phyloP scores from a whole-genome alignment of 2,888 invertebrate species.

The Phania funesta region DNA sequence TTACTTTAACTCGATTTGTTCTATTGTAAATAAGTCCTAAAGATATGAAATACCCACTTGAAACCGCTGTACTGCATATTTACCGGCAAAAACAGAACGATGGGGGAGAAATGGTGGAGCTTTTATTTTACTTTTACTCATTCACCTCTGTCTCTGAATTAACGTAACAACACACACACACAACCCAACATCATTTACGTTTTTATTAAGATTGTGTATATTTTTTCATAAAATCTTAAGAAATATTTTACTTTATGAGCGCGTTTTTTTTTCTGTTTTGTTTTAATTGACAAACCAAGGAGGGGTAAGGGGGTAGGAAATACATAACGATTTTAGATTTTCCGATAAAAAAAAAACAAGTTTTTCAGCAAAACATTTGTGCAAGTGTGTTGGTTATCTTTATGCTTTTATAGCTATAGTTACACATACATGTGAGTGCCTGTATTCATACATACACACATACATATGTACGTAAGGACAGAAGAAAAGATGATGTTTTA shows the following conservation, averaged over 20 bases:
- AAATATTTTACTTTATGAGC: constrained; percentile 1
- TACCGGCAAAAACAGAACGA: background rate
- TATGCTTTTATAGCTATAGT: background rate
- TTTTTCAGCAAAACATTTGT: background rate
- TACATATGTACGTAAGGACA: background rate
- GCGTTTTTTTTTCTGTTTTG: background rate
- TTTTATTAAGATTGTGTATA: constrained; percentile 21
- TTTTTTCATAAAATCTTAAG: constrained; percentile 21
- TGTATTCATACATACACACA: background rate
- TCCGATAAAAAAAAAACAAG: background rate
- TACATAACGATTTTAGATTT: background rate
- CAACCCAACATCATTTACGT: background rate
- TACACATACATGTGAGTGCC: background rate
- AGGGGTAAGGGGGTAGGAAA: constrained; percentile 10
- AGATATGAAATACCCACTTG: background rate
- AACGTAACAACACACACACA: background rate
- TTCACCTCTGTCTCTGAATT: background rate
- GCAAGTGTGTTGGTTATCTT: background rate
- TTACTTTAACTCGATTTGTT: background rate
- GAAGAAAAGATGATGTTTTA: background rate
- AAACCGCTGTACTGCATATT: background rate
- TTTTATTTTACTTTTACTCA: background rate
- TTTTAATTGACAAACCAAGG: background rate
- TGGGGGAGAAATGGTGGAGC: background rate
- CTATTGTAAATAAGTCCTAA: background rate